phyloP scores from a whole-genome alignment of 2,113 vertebrate genomes.

The Triplophysa siluroides region DNA sequence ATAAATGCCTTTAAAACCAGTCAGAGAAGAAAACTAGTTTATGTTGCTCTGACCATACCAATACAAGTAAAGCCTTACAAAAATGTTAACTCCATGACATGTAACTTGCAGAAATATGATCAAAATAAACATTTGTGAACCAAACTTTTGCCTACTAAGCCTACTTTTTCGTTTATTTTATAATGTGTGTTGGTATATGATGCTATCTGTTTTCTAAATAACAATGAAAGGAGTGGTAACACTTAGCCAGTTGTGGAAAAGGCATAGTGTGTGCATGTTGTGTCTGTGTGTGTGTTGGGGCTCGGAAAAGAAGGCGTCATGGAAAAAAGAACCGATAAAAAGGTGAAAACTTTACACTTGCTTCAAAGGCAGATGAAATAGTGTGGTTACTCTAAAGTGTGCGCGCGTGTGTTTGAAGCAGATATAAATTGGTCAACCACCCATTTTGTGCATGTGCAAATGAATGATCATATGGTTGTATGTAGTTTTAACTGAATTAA shows the following conservation, averaged over 20 bases:
- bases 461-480: constrained; percentile 10
- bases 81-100: neutral
- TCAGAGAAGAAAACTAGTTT: neutral
- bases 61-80: neutral
- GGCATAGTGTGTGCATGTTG: neutral
- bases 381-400: constrained; percentile 26
- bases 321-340: constrained; percentile 30
- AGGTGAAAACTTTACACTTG: constrained; percentile 65
- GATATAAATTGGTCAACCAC: constrained; percentile 12
- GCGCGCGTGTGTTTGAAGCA: neutral
- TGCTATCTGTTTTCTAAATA: neutral
- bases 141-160: neutral
- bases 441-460: constrained; percentile 45
- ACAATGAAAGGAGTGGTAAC: neutral
- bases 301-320: constrained; percentile 6
- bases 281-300: neutral
- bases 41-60: neutral
- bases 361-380: constrained; percentile 56
- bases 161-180: too few relatives aligned
- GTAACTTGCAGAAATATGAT: neutral
- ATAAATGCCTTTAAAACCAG: neutral
- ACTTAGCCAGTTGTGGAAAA: constrained; percentile 8
- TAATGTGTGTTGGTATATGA: too few relatives aligned
- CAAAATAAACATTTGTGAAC: neutral
- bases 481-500: constrained; percentile 56